Conservation (phyloP, 2,888 invertebrate genomes). For the Hirudinaria manillensis region DNA sequence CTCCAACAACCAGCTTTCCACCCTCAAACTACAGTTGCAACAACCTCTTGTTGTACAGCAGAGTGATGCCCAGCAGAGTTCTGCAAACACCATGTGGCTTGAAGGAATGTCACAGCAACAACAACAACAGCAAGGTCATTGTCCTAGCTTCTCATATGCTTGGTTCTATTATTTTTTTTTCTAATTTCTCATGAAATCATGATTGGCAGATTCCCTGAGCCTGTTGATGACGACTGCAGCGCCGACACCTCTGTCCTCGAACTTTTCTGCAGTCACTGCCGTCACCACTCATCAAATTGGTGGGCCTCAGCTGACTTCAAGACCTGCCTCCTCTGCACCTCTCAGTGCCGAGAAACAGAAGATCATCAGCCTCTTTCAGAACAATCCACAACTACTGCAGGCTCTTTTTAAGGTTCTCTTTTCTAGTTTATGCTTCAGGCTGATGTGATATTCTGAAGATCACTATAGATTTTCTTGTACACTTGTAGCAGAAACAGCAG, state of each 20-base stretch:
- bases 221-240: neutral
- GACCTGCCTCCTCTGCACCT: neutral
- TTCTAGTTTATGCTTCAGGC: neutral
- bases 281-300: neutral
- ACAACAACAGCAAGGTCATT: neutral
- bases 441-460: neutral
- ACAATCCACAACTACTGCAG: neutral
- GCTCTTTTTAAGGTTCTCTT: neutral
- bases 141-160: too few species aligned
- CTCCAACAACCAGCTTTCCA: constrained; percentile 5
- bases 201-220: neutral
- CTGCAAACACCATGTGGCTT: constrained; percentile 2
- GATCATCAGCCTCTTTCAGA: constrained; percentile 9
- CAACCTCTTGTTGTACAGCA: constrained; percentile 4
- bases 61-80: neutral
- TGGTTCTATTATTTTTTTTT: too few species aligned
- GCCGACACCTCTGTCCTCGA: neutral
- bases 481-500: constrained; percentile 20
- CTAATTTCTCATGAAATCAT: too few species aligned
- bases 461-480: neutral
- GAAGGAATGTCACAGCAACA: constrained; percentile 1
- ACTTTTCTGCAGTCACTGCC: neutral
- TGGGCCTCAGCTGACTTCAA: neutral
- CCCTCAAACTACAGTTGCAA: neutral
- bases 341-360: neutral